Conservation (phyloP, 2,888 invertebrate species). For the Mythimna albipuncta region DNA sequence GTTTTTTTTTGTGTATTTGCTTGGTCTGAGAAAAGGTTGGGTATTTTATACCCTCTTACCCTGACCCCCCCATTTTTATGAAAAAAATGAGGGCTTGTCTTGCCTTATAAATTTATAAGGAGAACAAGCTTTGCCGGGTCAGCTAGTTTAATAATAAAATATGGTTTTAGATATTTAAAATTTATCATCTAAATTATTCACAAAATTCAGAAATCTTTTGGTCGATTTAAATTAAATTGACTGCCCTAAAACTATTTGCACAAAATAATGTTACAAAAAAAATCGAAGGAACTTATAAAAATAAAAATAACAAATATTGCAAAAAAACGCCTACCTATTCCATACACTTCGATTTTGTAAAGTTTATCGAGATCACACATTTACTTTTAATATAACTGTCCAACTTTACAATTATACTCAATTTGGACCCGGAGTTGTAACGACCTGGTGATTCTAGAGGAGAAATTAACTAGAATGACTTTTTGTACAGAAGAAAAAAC, state of each 20-base stretch:
- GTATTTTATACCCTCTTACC: no score
- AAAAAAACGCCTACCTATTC: constrained; percentile 72
- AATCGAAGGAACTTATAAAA: constrained; percentile 7
- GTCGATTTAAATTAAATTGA: no score
- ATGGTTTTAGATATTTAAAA: no score
- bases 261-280: constrained; percentile 26
- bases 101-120: no score
- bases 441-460: constrained; percentile 68
- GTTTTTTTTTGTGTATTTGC: no score
- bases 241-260: background rate
- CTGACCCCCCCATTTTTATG: no score
- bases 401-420: constrained; percentile 79
- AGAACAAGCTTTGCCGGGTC: no score
- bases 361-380: constrained; percentile 76
- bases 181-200: no score
- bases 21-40: no score
- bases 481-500: constrained; percentile 24
- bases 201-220: no score
- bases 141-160: no score
- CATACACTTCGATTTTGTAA: constrained; percentile 73
- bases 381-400: constrained; percentile 73
- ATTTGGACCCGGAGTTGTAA: constrained; percentile 74
- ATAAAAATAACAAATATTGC: background rate
- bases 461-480: constrained; percentile 67
- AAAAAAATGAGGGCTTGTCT: no score